Percentiles rank a stretch among this genome's conserved stretches.
These are phyloP conservation scores for Aurelia sp. DNA, from an alignment of 30 jellyfish, hydroid and myxozoan genomes.

Conservation along the genomic window DNA sequence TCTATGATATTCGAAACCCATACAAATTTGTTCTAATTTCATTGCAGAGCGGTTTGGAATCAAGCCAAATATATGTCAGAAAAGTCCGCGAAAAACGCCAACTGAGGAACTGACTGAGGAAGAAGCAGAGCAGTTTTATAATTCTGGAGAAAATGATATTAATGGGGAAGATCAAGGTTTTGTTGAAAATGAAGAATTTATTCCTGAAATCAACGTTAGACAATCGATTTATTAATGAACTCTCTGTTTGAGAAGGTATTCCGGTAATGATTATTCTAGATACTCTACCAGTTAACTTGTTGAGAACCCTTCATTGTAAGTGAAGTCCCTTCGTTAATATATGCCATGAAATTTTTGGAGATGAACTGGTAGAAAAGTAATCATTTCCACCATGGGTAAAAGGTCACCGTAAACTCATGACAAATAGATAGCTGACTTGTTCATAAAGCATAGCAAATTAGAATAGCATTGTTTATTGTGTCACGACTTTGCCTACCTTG, in stretches of 20 bases:
- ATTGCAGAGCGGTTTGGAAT: slow-evolving; percentile 89
- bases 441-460: too few relatives aligned
- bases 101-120: slow-evolving; percentile 44
- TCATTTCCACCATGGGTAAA: too few relatives aligned
- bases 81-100: slow-evolving; percentile 80
- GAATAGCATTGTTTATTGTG: too few relatives aligned
- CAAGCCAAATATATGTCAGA: slow-evolving; percentile 79
- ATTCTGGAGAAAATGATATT: background rate
- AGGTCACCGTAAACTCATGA: too few relatives aligned
- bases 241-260: background rate
- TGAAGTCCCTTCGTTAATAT: too few relatives aligned
- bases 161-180: background rate
- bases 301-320: too few relatives aligned
- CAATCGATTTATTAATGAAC: slow-evolving; percentile 32
- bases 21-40: background rate
- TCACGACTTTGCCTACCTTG: too few relatives aligned
- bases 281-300: background rate
- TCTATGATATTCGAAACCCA: too few relatives aligned
- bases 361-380: too few relatives aligned
- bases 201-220: slow-evolving; percentile 50
- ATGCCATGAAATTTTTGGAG: too few relatives aligned
- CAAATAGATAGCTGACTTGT: too few relatives aligned
- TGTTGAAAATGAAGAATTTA: slow-evolving; percentile 7
- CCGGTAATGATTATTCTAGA: background rate
- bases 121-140: slow-evolving; percentile 37